Evolutionary conservation across 1,140 invertebrate genomes (phyloP), one percentile per base, ranked within the genome.

Genomic region (Drosophila ambigua): DNA sequence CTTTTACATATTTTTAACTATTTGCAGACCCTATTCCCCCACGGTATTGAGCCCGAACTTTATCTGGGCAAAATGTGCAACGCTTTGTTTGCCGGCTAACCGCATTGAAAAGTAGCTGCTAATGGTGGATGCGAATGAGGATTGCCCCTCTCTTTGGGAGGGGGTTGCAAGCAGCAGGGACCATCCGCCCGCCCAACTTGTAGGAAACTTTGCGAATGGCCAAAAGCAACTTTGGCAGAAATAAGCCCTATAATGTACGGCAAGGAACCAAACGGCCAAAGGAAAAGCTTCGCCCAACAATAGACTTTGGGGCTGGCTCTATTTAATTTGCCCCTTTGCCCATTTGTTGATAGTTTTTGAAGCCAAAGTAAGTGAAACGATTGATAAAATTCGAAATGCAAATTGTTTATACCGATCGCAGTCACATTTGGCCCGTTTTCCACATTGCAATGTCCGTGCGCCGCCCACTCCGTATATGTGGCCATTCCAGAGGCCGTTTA

Each of bases 21-120:
- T 84, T 84, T 79, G 20, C 28, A 26, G 31, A 8, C 24, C 2
- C 39, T n/a, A 43, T 13, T 26, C 50, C 58, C 43, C 31, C 26
- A 13, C 35, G 35, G 20, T 52, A 79, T 88, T 77, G 75, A 79
- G 72, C 69, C 55, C 58, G 79, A 87, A 87, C 82, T 87, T 87
- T 87, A 87, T 87, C 84, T 88, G 83, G 75, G 58, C 71, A 83
- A 39, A 87, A 87, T 88, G 83, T 88, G 84, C 84, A 88, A 87
- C 76, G 83, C 84, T 88, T 88, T 88, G 83, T 88, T 89, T 88
- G 76, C 83, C 62, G 79, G 79, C 84, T 88, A 88, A 88, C 83
- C 83, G 51, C 83, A 88, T 88, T 88, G 83, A 88, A 88, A 88
- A 88, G 72, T 88, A 83, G 84, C 83, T 88, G 83, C 83, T 88